Base-by-base conservation (phyloP, 2,888 invertebrate genomes). In the Cryptus viduatorius region DNA sequence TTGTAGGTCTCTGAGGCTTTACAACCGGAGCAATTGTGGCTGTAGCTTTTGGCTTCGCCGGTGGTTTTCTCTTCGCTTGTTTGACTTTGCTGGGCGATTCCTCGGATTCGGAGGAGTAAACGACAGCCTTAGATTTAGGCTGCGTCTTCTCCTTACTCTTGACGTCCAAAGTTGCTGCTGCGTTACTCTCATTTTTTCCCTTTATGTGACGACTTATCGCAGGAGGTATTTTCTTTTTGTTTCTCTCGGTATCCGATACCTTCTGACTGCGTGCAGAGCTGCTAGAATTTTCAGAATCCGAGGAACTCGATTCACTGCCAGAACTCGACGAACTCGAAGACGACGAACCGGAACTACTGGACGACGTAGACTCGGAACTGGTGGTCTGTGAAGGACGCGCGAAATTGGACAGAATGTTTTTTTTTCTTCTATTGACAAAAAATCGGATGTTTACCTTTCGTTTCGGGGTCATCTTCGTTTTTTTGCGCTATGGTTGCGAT, bases 31-130 rank as follows among this genome's bases (percentile, higher is more conserved):
- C 95, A 7, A 96, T 95, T 0, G 95, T 95, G 1, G 95, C 95
- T 7, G 95, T 95, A 12, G 95, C 94, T 94, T 96, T 96, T 0
- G 96, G 95, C 93, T 96, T 96, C 0, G 94, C 93, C 5, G 94
- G 94, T 89, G 94, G 91, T 94, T 95, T 94, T 93, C 95, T 92
- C 94, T 95, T 93, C 87, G 94, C 80, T 89, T 91, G 44, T 92
- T 94, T 94, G 3, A 86, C 77, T 87, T 93, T 93, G 12, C 61
- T 89, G 0, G 93, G 92, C 1, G 91, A 91, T 75, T 92, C 93
- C 86, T 93, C 93, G 0, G 93, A 93, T 81, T 93, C 93, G 0
- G 93, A 93, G 3, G 93, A 93, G 82, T 93, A 93, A 64, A 91
- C 90, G 5, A 91, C 87, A 3, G 93, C 84, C 61, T 90, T 90